Evolutionary conservation across 1,140 invertebrate species (phyloP).

Genomic region (Chrysopa pallens): DNA sequence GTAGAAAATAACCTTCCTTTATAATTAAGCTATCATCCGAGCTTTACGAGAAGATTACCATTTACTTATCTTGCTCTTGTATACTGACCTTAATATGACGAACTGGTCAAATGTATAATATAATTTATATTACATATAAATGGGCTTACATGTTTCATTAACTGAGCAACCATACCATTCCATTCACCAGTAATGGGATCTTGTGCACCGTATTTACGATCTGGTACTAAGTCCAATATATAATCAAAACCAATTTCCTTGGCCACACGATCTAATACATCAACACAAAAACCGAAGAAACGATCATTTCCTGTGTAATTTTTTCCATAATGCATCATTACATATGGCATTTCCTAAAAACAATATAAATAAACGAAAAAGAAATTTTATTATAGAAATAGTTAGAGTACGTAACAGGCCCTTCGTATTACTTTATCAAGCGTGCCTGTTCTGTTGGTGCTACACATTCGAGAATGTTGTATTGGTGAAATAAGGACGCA

Average conservation of each 20-base stretch:
- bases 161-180: conserved; percentile 69
- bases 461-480: too few relatives aligned
- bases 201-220: conserved; percentile 57
- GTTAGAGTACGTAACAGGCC: not conserved
- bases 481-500: too few relatives aligned
- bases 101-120: too few relatives aligned
- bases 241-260: conserved; percentile 55
- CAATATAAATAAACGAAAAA: not conserved
- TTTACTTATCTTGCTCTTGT: too few relatives aligned
- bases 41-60: too few relatives aligned
- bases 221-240: conserved; percentile 51
- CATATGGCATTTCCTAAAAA: conserved; percentile 45
- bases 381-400: not conserved
- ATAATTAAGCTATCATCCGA: too few relatives aligned
- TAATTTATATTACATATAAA: too few relatives aligned
- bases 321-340: conserved; percentile 44
- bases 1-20: too few relatives aligned
- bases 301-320: conserved; percentile 46
- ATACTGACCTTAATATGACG: too few relatives aligned
- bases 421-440: too few relatives aligned
- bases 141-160: conserved; percentile 47
- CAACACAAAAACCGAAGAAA: conserved; percentile 66
- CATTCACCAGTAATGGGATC: conserved; percentile 49
- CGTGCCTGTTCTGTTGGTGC: too few relatives aligned
- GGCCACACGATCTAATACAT: conserved; percentile 44